These are phyloP conservation scores for Sinohyriopsis cumingii DNA, from an alignment of 2,888 invertebrate species.

Conservation along the genomic window DNA sequence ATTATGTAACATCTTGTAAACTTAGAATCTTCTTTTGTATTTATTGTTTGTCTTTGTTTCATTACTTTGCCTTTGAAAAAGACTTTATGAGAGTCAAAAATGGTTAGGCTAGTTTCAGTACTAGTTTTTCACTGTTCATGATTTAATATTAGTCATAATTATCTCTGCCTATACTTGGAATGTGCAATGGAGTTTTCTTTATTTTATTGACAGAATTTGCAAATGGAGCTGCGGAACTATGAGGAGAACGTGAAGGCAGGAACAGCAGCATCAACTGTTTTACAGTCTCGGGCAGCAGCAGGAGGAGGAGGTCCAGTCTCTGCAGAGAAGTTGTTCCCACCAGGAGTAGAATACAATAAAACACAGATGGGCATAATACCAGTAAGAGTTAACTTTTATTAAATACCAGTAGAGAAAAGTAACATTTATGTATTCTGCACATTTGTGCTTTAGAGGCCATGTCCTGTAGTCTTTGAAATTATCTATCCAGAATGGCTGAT, in stretches of 20 bases:
- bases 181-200: too few species aligned
- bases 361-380: constrained; percentile 68
- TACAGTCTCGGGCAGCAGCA: constrained; percentile 17
- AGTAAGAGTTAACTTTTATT: constrained; percentile 43
- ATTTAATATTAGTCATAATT: too few species aligned
- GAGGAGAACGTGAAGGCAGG: constrained; percentile 76
- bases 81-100: too few species aligned
- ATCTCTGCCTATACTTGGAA: too few species aligned
- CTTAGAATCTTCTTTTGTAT: too few species aligned
- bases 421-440: background rate
- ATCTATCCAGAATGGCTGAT: background rate
- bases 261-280: constrained; percentile 19
- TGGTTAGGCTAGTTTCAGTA: too few species aligned
- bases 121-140: too few species aligned
- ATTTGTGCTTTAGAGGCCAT: constrained; percentile 3
- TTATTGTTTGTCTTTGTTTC: too few species aligned
- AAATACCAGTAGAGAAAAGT: background rate
- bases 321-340: constrained; percentile 46
- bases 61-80: too few species aligned
- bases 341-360: constrained; percentile 42
- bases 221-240: constrained; percentile 88
- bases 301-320: constrained; percentile 32
- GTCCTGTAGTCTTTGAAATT: background rate
- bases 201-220: constrained; percentile 74
- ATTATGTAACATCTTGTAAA: too few species aligned